These are phyloP conservation scores for Aleiodes alternator DNA, from an alignment of 2,888 invertebrate species.

Conservation along the genomic window DNA sequence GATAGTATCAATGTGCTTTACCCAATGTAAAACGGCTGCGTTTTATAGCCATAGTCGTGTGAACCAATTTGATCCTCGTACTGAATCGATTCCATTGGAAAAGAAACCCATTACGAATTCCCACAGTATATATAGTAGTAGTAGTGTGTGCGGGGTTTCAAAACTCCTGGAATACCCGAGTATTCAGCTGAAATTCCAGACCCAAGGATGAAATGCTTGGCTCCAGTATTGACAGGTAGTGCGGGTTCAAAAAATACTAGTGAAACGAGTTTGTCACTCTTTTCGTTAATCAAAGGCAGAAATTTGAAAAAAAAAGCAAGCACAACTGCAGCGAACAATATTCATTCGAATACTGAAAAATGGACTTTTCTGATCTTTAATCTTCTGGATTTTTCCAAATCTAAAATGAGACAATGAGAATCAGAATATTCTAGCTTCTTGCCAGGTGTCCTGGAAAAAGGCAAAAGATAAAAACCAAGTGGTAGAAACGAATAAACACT, in stretches of 20 bases:
- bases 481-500: slow-evolving; percentile 12
- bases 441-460: not conserved
- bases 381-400: not conserved
- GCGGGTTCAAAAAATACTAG: not conserved
- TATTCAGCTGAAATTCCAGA: slow-evolving; percentile 10
- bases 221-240: slow-evolving; percentile 27
- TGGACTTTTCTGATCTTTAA: slow-evolving; percentile 23
- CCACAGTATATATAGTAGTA: not conserved
- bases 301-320: too few relatives aligned
- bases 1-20: slow-evolving; percentile 52
- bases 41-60: slow-evolving; percentile 42
- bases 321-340: too few relatives aligned
- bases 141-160: not conserved
- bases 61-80: slow-evolving; percentile 37
- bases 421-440: not conserved
- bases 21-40: slow-evolving; percentile 46
- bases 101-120: slow-evolving; percentile 36
- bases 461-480: not conserved
- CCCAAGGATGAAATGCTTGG: slow-evolving; percentile 21
- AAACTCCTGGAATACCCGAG: not conserved
- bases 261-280: slow-evolving; percentile 22
- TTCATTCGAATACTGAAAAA: not conserved
- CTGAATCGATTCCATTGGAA: slow-evolving; percentile 27
- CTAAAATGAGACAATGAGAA: too few relatives aligned
- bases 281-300: slow-evolving; percentile 1